A percentile compares a stretch with the other conserved stretches of the same genome.
phyloP scores from a whole-genome alignment of 2,888 invertebrate species.

The Phortica magna region DNA sequence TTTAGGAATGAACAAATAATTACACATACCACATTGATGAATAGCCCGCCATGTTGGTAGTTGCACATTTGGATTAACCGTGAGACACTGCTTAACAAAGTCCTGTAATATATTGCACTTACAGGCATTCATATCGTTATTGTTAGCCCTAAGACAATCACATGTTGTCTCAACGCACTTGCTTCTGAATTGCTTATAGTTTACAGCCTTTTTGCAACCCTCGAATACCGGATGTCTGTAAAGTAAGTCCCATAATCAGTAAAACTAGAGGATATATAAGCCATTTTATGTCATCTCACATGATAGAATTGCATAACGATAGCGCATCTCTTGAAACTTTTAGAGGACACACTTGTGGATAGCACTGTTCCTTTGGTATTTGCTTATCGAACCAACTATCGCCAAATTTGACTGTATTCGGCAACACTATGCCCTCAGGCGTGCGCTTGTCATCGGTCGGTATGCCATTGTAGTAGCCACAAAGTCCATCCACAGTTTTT shows the following conservation, averaged over 20 bases:
- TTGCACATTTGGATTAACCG: constrained; percentile 82
- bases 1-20: not conserved
- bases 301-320: constrained; percentile 84
- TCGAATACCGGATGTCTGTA: constrained; percentile 82
- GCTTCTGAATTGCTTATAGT: constrained; percentile 84
- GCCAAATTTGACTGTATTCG: constrained; percentile 85
- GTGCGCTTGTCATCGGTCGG: constrained; percentile 84
- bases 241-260: not conserved
- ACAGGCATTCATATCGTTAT: constrained; percentile 80
- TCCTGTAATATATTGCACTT: constrained; percentile 85
- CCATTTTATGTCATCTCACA: constrained; percentile 78
- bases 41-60: constrained; percentile 85
- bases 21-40: constrained; percentile 81
- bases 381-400: constrained; percentile 84
- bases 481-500: constrained; percentile 86
- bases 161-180: constrained; percentile 88
- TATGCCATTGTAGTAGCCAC: constrained; percentile 86
- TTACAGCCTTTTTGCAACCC: constrained; percentile 82
- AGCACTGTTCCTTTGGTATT: constrained; percentile 79
- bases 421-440: constrained; percentile 83
- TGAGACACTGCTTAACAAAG: constrained; percentile 86
- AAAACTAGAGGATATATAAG: constrained; percentile 1
- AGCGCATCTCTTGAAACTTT: constrained; percentile 83
- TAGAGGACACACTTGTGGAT: constrained; percentile 82
- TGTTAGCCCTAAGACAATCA: constrained; percentile 83